These are phyloP conservation scores for Carabus problematicus DNA, from an alignment of 2,888 invertebrate species.

Conservation along the genomic window DNA sequence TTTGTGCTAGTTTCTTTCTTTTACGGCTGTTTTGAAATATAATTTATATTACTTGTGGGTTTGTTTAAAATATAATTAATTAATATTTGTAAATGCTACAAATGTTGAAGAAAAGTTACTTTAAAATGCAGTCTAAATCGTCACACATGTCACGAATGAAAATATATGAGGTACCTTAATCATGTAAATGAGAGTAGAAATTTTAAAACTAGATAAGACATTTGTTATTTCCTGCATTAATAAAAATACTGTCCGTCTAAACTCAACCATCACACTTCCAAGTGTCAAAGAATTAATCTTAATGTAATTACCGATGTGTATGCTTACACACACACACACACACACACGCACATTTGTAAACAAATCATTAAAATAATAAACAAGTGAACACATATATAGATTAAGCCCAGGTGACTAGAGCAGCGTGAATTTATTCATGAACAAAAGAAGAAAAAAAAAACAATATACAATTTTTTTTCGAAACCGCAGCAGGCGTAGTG, in stretches of 20 bases:
- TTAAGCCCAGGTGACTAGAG: conserved; percentile 27
- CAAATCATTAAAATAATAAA: conserved; percentile 15
- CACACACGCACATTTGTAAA: too few species aligned
- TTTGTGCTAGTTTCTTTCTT: too few species aligned
- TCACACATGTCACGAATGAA: too few species aligned
- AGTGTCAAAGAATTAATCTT: conserved; percentile 35
- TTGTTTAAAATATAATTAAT: too few species aligned
- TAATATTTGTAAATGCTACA: too few species aligned
- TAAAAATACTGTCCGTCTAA: neutral
- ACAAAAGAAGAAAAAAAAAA: conserved; percentile 19
- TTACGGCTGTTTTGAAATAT: too few species aligned
- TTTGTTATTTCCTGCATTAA: neutral
- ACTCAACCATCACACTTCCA: conserved; percentile 18
- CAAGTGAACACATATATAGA: conserved; percentile 18
- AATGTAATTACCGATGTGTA: conserved; percentile 30
- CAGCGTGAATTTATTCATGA: conserved; percentile 34
- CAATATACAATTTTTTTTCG: conserved; percentile 29
- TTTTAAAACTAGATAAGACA: too few species aligned
- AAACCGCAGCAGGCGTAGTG: conserved; percentile 28
- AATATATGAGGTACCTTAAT: too few species aligned
- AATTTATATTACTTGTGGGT: too few species aligned
- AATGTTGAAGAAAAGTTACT: too few species aligned
- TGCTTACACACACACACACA: conserved; percentile 9
- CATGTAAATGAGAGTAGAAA: too few species aligned
- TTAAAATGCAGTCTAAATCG: too few species aligned